Evolutionary conservation across 2,797 vertebrate species (phyloP).

Genomic region (Bradypodion ventrale): DNA sequence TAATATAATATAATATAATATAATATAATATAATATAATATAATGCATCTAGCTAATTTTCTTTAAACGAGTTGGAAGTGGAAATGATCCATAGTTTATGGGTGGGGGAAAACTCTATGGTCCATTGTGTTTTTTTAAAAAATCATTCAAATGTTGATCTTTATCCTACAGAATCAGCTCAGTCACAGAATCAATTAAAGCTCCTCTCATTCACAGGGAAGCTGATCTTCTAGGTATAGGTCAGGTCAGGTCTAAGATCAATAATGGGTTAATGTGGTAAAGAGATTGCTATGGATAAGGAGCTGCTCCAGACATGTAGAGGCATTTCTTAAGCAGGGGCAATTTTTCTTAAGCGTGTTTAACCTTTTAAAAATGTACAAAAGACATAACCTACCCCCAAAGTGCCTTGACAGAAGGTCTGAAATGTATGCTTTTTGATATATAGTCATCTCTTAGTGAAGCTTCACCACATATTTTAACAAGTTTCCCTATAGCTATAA

Average conservation of each 20-base stretch:
- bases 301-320: constrained; percentile 61
- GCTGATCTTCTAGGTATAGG: constrained; percentile 35
- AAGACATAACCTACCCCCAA: constrained; percentile 56
- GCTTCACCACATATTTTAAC: not conserved
- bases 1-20: constrained; percentile 47
- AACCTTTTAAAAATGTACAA: constrained; percentile 50
- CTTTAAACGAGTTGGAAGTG: constrained; percentile 44
- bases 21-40: no score
- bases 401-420: constrained; percentile 38
- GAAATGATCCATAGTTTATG: constrained; percentile 46
- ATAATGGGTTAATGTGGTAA: constrained; percentile 42
- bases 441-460: constrained; percentile 15
- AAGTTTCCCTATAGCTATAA: constrained; percentile 46
- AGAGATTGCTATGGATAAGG: constrained; percentile 56
- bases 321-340: constrained; percentile 66
- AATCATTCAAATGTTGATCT: constrained; percentile 30
- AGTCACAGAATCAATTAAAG: constrained; percentile 39
- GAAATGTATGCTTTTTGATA: constrained; percentile 42
- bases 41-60: constrained; percentile 47
- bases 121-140: not conserved
- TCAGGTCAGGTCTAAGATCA: constrained; percentile 63
- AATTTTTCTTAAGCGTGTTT: constrained; percentile 60
- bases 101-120: constrained; percentile 12
- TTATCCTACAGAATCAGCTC: constrained; percentile 41
- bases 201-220: constrained; percentile 27